A percentile compares a stretch with the other conserved stretches of the same genome.
phyloP scores from a whole-genome alignment of 2,888 invertebrate species.

The Leucoptera coffeella region DNA sequence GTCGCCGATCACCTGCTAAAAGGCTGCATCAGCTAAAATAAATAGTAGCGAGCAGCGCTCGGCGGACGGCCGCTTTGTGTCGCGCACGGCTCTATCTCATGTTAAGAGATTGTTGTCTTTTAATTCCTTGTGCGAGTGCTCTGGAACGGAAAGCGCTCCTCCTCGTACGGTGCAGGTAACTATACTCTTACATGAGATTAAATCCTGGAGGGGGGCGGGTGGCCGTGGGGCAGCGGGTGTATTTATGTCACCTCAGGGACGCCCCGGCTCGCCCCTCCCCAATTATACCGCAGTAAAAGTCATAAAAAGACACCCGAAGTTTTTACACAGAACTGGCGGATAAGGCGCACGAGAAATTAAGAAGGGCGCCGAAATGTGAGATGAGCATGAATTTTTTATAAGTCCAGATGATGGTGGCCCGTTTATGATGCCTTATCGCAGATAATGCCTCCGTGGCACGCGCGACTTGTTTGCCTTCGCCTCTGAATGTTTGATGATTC shows the following conservation, averaged over 20 bases:
- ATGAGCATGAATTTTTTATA: constrained; percentile 54
- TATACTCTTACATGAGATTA: constrained; percentile 48
- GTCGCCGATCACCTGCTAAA: constrained; percentile 5
- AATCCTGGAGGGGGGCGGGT: constrained; percentile 25
- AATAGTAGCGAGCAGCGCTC: too few relatives aligned
- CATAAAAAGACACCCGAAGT: constrained; percentile 55
- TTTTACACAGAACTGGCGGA: constrained; percentile 46
- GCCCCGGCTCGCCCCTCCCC: constrained; percentile 45
- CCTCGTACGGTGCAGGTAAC: too few relatives aligned
- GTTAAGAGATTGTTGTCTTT: constrained; percentile 1
- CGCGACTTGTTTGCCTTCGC: constrained; percentile 35
- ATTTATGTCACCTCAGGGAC: constrained; percentile 54
- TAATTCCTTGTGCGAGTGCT: constrained; percentile 4
- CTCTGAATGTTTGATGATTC: constrained; percentile 44
- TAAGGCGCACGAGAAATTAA: constrained; percentile 51
- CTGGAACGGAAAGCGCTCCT: constrained; percentile 10
- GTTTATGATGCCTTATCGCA: constrained; percentile 52
- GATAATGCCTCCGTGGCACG: constrained; percentile 43
- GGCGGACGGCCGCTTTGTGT: too few relatives aligned
- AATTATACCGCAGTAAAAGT: constrained; percentile 56
- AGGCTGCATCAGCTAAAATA: too few relatives aligned
- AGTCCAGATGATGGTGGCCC: constrained; percentile 49
- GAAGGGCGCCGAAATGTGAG: constrained; percentile 54
- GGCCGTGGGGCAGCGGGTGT: constrained; percentile 27
- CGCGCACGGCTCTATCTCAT: too few relatives aligned